phyloP scores from a whole-genome alignment of 2,113 vertebrate species.

The Onychostruthus taczanowskii region DNA sequence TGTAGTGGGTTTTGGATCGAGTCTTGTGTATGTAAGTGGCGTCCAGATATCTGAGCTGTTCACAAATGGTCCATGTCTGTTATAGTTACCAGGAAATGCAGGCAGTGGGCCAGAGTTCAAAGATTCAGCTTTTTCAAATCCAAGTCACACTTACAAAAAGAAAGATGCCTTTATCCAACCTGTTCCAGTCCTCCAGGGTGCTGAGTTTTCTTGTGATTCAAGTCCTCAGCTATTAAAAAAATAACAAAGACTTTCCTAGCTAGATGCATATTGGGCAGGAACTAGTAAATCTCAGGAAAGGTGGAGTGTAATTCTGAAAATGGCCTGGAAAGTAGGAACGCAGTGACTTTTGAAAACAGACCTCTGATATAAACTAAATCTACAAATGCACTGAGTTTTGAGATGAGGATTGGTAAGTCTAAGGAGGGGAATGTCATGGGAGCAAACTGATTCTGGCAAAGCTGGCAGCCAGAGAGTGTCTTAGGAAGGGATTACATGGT shows the following conservation, averaged over 20 bases:
- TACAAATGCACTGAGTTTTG: not conserved
- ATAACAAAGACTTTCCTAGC: not conserved
- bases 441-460: not conserved
- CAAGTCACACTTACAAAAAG: conserved; percentile 4
- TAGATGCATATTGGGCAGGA: not conserved
- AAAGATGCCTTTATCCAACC: conserved; percentile 20
- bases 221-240: not conserved
- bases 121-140: conserved; percentile 21
- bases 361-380: not conserved
- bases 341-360: not conserved
- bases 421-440: not conserved
- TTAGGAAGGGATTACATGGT: not conserved
- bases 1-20: conserved; percentile 23
- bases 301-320: not conserved
- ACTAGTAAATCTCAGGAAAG: not conserved
- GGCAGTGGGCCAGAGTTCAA: not conserved
- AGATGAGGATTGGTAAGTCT: not conserved
- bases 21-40: not conserved
- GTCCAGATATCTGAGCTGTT: conserved; percentile 50
- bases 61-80: conserved; percentile 38
- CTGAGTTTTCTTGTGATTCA: not conserved
- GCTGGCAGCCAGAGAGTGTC: not conserved
- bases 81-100: conserved; percentile 39
- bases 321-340: not conserved
- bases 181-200: not conserved